Percentiles rank a stretch among this genome's conserved stretches.
phyloP scores from a whole-genome alignment of 2,888 invertebrate genomes.

The Catocala sponsa region DNA sequence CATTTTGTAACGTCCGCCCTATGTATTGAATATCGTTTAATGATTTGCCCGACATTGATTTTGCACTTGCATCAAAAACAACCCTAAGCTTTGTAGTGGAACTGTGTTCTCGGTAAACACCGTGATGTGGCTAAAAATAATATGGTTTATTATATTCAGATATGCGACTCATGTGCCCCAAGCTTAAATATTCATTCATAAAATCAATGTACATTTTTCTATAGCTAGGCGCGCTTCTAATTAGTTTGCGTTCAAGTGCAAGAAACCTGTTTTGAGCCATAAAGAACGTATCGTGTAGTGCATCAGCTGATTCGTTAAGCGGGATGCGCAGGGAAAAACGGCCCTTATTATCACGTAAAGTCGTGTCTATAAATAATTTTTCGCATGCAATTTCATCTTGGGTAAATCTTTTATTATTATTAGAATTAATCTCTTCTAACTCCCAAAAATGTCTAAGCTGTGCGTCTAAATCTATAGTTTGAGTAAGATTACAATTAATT shows the following conservation, averaged over 20 bases:
- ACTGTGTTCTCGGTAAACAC: slow-evolving; percentile 15
- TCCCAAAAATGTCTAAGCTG: slow-evolving; percentile 23
- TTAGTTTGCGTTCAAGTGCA: slow-evolving; percentile 24
- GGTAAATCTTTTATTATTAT: too few relatives aligned
- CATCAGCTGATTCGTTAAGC: slow-evolving; percentile 9
- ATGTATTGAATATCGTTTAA: slow-evolving; percentile 23
- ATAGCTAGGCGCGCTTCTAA: slow-evolving; percentile 8
- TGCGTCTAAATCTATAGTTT: slow-evolving; percentile 14
- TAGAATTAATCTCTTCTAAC: slow-evolving; percentile 14
- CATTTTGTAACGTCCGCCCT: slow-evolving; percentile 19
- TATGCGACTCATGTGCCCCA: slow-evolving; percentile 15
- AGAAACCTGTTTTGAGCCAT: slow-evolving; percentile 24
- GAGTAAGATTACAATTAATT: slow-evolving; percentile 17
- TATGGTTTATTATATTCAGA: too few relatives aligned
- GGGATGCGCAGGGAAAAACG: slow-evolving; percentile 16
- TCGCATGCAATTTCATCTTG: slow-evolving; percentile 20
- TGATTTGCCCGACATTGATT: slow-evolving; percentile 9
- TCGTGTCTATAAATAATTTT: slow-evolving; percentile 1
- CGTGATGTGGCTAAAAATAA: slow-evolving; percentile 25
- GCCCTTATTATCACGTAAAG: slow-evolving; percentile 3
- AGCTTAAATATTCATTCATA: slow-evolving; percentile 11
- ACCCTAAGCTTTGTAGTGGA: slow-evolving; percentile 21
- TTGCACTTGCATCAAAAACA: slow-evolving; percentile 13
- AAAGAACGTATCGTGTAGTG: slow-evolving; percentile 11
- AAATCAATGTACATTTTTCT: slow-evolving; percentile 12